Base-by-base conservation (phyloP, 2,888 invertebrate species). In the Drosophila longiperda region DNA sequence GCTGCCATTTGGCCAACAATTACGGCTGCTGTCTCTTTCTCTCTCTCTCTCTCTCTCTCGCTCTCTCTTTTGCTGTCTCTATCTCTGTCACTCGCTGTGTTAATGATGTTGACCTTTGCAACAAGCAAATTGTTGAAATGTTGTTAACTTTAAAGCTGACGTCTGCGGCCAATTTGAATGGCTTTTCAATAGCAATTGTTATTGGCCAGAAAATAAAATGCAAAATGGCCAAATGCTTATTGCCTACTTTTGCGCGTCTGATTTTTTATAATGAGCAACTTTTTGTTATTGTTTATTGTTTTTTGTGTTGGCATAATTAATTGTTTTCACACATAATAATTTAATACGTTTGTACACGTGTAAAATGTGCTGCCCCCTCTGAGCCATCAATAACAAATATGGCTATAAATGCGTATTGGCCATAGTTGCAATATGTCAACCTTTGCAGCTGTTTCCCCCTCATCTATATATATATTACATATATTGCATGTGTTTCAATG, bases 261-360 rank as follows among this genome's bases (percentile, higher is more conserved):
- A 81, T 87, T 89, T 89, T 76, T 65, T 77, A 89, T 85, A 87
- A 85, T 87, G 89, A 85, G 87, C 87, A 66, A 74, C 67, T 75
- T 75, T 64, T 59, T 50, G 53, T 49, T 40, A 17, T 12, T 42
- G 45, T 50, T 50, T 42, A 20, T 34, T 65, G 73, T 77, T 77
- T 53, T 70, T 74, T 57, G 70, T 72, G 59, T 68, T 71, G 61
- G 86, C 79, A 91, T 91, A 92, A 91, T 92, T 91, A 91, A 92
- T 91, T 92, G 91, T 91, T 92, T 91, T 92, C 91, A 91, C 91
- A 91, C 92, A 91, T 92, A 91, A 91, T 91, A 91, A 90, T 90
- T 90, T 84, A 83, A 89, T 87, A 59, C 82, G 75, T 65, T 58
- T 71, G 63, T 87, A 86, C 88, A 87, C 85, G 90, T 89, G 88